Base-by-base conservation (phyloP, 2,113 vertebrate species). In the Melanotaenia duboulayi region DNA sequence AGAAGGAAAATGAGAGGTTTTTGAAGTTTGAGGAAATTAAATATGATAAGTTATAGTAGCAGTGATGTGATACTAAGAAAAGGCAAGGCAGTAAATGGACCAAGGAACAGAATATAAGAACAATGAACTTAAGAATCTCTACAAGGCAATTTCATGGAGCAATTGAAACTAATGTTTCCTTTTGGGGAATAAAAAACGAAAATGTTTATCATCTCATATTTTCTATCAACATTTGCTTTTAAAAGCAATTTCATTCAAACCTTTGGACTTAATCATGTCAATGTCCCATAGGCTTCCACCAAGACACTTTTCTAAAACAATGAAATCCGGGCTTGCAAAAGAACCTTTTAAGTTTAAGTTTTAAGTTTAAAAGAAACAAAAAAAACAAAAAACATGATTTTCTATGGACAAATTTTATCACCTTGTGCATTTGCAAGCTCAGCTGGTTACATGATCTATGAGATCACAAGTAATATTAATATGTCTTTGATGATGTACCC, bases 91-190 rank as follows among this genome's bases (percentile, higher is more conserved):
- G 24, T 13, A 37, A 42, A 65, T 19, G 23, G 51, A 60, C 39
- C 4, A 23, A 24, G 24, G 23, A 46, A 42, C 22, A 62, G 9
- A 80, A 70, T 66, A 84, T 72, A 48, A 73, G 50, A 77, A 23
- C 11, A 54, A 76, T 54, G 50, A 19, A 22, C 52, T 48, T 72
- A 82, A 77, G 55, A 66, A 82, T 80, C n/a, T n/a, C 68, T 22
- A 23, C 10, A 37, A 50, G 14, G 40, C 7, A 52, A 76, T 60
- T 22, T 71, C 67, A 65, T 17, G 16, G 42, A 4, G 42, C 5
- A 16, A 44, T 39, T 39, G 37, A 39, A 39, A 9, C 42, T 3
- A 16, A 16, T 13, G 13, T 44, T 17, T 17, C 16, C 4, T 44
- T 39, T 39, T 39, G 37, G 37, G 37, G 39, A 10, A 40, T 40